Percentiles rank a stretch among this genome's conserved stretches.
phyloP scores from a whole-genome alignment of 2,797 vertebrate species.

The Melanotaenia boesemani region DNA sequence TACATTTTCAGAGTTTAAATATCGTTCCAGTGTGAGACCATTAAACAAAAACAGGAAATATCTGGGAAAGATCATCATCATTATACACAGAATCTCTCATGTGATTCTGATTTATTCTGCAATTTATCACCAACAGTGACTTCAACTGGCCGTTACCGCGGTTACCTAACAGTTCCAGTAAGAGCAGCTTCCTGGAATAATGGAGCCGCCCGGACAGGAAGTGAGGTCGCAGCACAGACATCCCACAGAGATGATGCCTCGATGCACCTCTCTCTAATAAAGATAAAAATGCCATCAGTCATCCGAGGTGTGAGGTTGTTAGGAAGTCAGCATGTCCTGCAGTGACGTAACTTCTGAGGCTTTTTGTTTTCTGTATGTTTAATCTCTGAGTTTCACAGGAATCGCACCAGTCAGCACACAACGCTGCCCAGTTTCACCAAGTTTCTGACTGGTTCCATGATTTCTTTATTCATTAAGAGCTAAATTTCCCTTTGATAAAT shows the following conservation, averaged over 20 bases:
- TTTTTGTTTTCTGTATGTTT: background rate
- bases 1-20: no score
- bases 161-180: background rate
- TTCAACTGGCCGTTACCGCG: background rate
- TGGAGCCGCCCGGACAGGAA: constrained; percentile 28
- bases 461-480: no score
- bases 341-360: background rate
- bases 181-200: constrained; percentile 26
- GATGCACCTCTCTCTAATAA: constrained; percentile 4
- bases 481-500: no score
- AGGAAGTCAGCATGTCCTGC: constrained; percentile 1
- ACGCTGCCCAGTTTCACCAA: background rate
- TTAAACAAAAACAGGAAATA: no score
- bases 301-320: background rate
- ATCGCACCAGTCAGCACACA: background rate
- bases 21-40: no score
- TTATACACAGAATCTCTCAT: background rate
- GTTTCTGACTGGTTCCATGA: background rate
- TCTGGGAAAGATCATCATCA: no score
- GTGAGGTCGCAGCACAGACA: constrained; percentile 15
- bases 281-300: constrained; percentile 2
- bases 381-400: background rate
- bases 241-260: constrained; percentile 19
- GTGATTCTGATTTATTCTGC: background rate
- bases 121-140: background rate